These are phyloP conservation scores for Scelioninae gen. 1 DNA, from an alignment of 2,888 invertebrate genomes.

Conservation along the genomic window DNA sequence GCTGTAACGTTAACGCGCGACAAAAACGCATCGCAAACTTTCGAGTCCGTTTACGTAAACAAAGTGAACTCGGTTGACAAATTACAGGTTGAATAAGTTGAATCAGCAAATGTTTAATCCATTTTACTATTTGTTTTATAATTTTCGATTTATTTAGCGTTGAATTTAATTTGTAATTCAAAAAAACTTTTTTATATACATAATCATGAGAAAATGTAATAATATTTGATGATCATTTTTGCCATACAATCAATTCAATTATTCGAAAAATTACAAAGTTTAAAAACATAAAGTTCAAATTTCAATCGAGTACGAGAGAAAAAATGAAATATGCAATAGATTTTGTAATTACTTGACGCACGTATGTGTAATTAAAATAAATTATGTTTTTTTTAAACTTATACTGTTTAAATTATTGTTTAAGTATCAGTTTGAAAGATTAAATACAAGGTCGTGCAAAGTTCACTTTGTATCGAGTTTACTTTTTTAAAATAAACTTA, in stretches of 20 bases:
- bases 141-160: background rate
- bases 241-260: background rate
- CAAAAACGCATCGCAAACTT: slow-evolving; percentile 16
- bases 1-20: slow-evolving; percentile 22
- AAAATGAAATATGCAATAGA: background rate
- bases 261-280: background rate
- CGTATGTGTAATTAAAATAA: slow-evolving; percentile 7
- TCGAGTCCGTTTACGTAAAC: slow-evolving; percentile 17
- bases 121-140: background rate
- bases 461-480: background rate
- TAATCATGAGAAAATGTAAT: too few species aligned
- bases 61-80: slow-evolving; percentile 16
- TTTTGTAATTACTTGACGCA: slow-evolving; percentile 4
- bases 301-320: background rate
- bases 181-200: too few species aligned
- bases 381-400: slow-evolving; percentile 5
- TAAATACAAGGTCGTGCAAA: slow-evolving; percentile 8
- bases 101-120: background rate
- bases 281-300: background rate
- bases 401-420: slow-evolving; percentile 14
- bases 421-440: background rate
- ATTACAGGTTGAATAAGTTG: slow-evolving; percentile 3
- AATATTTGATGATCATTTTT: too few species aligned
- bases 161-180: background rate
- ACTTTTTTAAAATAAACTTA: slow-evolving; percentile 1